Conservation (phyloP, 2,888 invertebrate genomes). For the Chorisops tibialis region DNA sequence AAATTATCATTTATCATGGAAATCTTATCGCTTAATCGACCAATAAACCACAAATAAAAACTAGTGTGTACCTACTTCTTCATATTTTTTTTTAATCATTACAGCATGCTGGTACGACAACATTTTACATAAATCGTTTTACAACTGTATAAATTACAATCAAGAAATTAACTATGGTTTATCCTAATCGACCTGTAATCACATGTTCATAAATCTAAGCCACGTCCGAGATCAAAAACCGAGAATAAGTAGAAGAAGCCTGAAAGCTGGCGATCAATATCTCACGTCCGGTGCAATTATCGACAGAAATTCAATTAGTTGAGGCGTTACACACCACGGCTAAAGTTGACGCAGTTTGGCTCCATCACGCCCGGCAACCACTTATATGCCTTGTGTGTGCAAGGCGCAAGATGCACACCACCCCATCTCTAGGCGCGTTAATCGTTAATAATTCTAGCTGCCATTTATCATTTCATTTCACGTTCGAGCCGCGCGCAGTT, state of each 20-base stretch:
- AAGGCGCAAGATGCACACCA: conserved; percentile 1
- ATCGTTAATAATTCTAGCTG: conserved; percentile 26
- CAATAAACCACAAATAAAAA: no score
- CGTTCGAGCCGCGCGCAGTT: no score
- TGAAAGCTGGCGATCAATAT: conserved; percentile 28
- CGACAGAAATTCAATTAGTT: conserved; percentile 33
- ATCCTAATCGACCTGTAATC: conserved; percentile 22
- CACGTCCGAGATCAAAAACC: conserved; percentile 16
- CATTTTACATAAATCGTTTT: no score
- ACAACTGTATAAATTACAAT: no score
- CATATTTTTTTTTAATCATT: no score
- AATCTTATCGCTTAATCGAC: no score
- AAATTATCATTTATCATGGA: no score
- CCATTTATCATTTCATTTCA: conserved; percentile 38
- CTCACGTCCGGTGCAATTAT: conserved; percentile 31
- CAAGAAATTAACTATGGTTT: conserved; percentile 2
- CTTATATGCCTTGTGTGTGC: not conserved
- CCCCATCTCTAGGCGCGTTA: conserved; percentile 3
- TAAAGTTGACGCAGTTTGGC: not conserved
- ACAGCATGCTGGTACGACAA: no score
- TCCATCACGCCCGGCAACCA: not conserved
- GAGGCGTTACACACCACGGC: not conserved
- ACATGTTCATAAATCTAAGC: conserved; percentile 13
- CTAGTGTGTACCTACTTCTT: no score
- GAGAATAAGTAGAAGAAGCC: not conserved